Evolutionary conservation across 2,888 invertebrate genomes (phyloP), one percentile per base, ranked within the genome.

Genomic region (Masnerella sp.): DNA sequence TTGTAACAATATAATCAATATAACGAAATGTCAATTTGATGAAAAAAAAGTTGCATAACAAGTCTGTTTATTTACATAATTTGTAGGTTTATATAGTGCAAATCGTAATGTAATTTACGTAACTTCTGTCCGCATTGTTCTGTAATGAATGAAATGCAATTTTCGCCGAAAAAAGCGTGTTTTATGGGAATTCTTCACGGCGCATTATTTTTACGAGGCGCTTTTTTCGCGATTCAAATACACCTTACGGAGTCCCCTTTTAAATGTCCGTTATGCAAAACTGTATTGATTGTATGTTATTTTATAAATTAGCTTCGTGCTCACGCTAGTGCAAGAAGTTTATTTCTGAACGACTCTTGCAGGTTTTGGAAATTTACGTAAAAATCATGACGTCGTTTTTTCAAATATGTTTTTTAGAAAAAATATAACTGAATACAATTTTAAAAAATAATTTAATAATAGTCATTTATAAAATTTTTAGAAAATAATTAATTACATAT

Each of bases 181-280:
- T 59, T 59, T 59, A 59, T 59, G 47, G 11, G 47, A 34, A 59
- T 59, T 59, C 59, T 59, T 59, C 8, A 25, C 28, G 12, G 32
- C 1, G 22, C 18, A 28, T 47, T 18, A 49, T 25, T 47, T 61
- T 61, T 47, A 59, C 18, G 47, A 34, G 47, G 40, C 15, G 36
- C 52, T 12, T 42, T 56, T 38, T 43, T 20, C 20, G 0, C 1
- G 3, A 28, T 20, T 38, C 8, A 49, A 61, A 40, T 30, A 18
- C 62, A n/a, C 7, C 22, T 34, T 9, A 45, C 12, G 47, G 49
- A 56, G 32, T 56, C 42, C 32, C 36, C 12, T 43, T 43, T 43
- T 62, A 52, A 62, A 62, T 43, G 43, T 52, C 30, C 17, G 20
- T 52, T 52, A 34, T 43, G 51, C 14, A 62, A 62, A 62, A 62